phyloP scores from a whole-genome alignment of 2,888 invertebrate species.

The Drosophila incognita region DNA sequence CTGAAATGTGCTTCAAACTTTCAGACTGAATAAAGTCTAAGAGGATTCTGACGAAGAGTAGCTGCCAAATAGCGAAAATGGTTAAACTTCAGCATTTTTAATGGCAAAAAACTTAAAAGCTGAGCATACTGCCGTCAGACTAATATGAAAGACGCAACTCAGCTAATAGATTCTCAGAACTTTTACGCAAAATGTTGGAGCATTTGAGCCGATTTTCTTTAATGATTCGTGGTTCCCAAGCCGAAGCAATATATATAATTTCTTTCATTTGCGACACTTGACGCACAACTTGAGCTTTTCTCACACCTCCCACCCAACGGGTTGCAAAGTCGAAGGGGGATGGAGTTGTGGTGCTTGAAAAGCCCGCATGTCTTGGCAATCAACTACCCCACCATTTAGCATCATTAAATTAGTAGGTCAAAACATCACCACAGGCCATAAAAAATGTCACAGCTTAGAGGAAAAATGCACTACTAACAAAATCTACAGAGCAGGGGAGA shows the following conservation, averaged over 20 bases:
- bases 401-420: slow-evolving; percentile 79
- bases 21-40: slow-evolving; percentile 24
- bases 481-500: background rate
- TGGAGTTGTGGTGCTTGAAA: slow-evolving; percentile 40
- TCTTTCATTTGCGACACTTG: slow-evolving; percentile 53
- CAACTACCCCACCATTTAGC: slow-evolving; percentile 77
- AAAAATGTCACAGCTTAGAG: slow-evolving; percentile 75
- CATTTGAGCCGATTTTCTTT: slow-evolving; percentile 10
- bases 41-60: slow-evolving; percentile 32
- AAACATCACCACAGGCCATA: slow-evolving; percentile 78
- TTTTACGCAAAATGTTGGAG: slow-evolving; percentile 12
- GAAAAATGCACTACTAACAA: slow-evolving; percentile 46
- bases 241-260: slow-evolving; percentile 52
- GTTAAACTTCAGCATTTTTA: slow-evolving; percentile 4
- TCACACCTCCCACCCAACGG: slow-evolving; percentile 42
- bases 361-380: slow-evolving; percentile 74
- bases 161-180: slow-evolving; percentile 2
- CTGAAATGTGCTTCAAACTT: slow-evolving; percentile 30
- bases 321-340: background rate
- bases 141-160: background rate
- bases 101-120: slow-evolving; percentile 11
- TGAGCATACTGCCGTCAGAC: background rate
- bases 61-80: slow-evolving; percentile 3
- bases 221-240: slow-evolving; percentile 22
- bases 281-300: slow-evolving; percentile 47